A percentile compares a stretch with the other conserved stretches of the same genome.
Conservation (phyloP, 2,888 invertebrate species). For the Rhagonycha lutea region DNA sequence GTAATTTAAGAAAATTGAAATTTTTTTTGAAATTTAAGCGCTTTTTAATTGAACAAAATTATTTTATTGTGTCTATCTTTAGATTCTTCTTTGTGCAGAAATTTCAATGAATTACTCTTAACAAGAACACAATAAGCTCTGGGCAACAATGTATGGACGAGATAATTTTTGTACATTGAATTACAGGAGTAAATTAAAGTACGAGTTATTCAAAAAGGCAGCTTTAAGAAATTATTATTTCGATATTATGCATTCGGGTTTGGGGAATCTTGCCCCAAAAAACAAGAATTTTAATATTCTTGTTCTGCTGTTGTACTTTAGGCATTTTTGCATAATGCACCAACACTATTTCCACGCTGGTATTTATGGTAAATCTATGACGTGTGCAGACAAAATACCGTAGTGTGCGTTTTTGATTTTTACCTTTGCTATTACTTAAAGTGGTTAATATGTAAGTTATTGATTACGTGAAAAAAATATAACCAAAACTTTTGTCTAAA, state of each 20-base stretch:
- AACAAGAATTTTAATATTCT: neutral
- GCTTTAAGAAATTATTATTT: neutral
- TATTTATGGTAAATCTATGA: too few species aligned
- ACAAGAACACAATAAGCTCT: neutral
- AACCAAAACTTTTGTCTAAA: too few species aligned
- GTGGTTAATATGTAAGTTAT: too few species aligned
- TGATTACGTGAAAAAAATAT: too few species aligned
- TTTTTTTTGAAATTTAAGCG: conserved; percentile 22
- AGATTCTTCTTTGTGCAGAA: neutral
- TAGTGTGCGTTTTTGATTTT: too few species aligned
- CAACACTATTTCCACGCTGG: neutral
- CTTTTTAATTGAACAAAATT: conserved; percentile 12
- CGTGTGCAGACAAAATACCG: too few species aligned
- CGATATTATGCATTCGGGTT: neutral
- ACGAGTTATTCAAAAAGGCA: neutral
- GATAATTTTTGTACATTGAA: neutral
- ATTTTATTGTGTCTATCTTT: neutral
- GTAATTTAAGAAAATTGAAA: conserved; percentile 27
- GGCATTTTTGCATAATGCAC: neutral
- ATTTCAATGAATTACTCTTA: neutral
- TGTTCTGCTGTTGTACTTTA: neutral
- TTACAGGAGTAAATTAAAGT: neutral
- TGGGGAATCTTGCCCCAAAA: neutral
- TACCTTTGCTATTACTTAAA: too few species aligned
- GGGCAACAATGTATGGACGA: neutral